Evolutionary conservation across 64 coral and sea anemone genomes (phyloP).

Genomic region (Actinia tenebrosa): DNA sequence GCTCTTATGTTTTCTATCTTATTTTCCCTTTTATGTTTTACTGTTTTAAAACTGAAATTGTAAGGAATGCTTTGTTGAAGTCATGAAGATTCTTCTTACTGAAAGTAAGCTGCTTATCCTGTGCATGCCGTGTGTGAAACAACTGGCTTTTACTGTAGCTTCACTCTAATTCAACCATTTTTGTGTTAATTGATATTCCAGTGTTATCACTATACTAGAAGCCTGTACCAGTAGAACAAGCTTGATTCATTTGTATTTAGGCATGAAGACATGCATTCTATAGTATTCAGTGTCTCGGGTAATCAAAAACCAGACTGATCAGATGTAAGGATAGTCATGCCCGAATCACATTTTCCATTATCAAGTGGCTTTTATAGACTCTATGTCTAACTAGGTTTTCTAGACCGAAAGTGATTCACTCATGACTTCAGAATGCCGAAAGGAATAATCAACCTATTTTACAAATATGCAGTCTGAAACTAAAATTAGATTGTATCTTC

Average conservation of each 20-base stretch:
- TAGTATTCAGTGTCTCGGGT: not conserved
- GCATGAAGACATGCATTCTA: not conserved
- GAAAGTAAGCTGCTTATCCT: slow-evolving; percentile 4
- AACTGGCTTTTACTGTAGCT: too few species aligned
- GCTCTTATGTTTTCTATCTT: not conserved
- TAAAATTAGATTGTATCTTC: not conserved
- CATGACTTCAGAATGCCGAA: not conserved
- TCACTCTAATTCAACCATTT: too few species aligned
- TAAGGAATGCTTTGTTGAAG: not conserved
- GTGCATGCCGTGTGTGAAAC: not conserved
- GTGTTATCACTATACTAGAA: not conserved
- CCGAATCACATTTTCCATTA: not conserved
- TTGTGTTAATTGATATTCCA: too few species aligned
- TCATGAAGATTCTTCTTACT: not conserved
- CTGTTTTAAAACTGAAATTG: not conserved
- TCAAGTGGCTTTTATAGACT: not conserved
- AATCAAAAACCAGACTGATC: not conserved
- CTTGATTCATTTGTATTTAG: not conserved
- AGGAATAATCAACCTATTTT: not conserved
- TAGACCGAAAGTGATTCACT: not conserved
- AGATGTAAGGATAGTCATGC: not conserved
- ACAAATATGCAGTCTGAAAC: not conserved
- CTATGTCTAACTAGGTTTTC: not conserved
- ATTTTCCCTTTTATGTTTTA: not conserved
- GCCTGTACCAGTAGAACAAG: not conserved